phyloP scores from a whole-genome alignment of 2,888 invertebrate genomes.

The Fragum whitleyi region DNA sequence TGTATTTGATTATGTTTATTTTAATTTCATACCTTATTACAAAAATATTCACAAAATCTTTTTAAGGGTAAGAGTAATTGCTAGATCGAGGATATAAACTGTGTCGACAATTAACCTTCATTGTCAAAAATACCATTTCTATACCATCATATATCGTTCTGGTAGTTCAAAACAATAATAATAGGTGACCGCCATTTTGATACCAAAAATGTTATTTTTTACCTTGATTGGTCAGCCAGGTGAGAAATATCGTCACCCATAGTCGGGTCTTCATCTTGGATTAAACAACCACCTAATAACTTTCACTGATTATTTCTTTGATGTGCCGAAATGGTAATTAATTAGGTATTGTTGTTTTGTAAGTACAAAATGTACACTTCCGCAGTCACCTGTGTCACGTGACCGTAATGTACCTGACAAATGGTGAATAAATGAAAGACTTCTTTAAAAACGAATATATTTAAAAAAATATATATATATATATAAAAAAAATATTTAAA shows the following conservation, averaged over 20 bases:
- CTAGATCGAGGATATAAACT: too few species aligned
- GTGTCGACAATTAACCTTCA: too few species aligned
- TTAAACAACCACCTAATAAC: neutral
- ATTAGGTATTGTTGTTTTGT: neutral
- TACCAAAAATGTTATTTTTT: neutral
- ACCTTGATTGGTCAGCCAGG: slow-evolving; percentile 27
- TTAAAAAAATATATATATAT: too few species aligned
- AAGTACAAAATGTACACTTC: neutral
- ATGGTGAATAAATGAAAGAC: neutral
- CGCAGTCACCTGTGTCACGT: slow-evolving; percentile 59
- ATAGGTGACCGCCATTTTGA: slow-evolving; percentile 46
- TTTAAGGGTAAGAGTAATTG: too few species aligned
- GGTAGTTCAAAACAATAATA: too few species aligned
- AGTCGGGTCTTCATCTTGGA: slow-evolving; percentile 16
- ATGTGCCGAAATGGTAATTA: neutral
- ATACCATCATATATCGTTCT: too few species aligned
- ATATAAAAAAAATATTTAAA: too few species aligned
- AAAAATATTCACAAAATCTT: too few species aligned
- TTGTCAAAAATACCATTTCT: too few species aligned
- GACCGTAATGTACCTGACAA: slow-evolving; percentile 32
- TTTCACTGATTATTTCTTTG: neutral
- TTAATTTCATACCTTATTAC: too few species aligned
- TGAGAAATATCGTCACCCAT: slow-evolving; percentile 19
- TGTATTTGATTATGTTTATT: too few species aligned
- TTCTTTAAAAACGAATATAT: too few species aligned